phyloP scores from a whole-genome alignment of 2,888 invertebrate genomes.

The Chesias legatella region DNA sequence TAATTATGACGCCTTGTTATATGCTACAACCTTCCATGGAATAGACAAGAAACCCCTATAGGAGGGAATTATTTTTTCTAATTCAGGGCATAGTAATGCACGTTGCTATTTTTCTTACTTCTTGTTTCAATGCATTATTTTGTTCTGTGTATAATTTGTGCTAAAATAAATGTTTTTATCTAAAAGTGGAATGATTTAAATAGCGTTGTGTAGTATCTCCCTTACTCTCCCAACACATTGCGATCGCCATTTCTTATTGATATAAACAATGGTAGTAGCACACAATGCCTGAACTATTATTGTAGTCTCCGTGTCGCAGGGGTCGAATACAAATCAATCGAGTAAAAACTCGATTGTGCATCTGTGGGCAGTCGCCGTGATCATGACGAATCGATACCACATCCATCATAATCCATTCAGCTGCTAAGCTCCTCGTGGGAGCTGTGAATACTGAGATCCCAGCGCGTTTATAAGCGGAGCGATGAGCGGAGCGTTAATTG shows the following conservation, averaged over 20 bases:
- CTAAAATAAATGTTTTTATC: too few relatives aligned
- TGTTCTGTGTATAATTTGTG: too few relatives aligned
- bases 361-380: constrained; percentile 18
- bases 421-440: constrained; percentile 23
- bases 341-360: constrained; percentile 20
- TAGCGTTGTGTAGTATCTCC: background rate
- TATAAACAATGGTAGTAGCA: constrained; percentile 7
- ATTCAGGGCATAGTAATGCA: too few relatives aligned
- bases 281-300: constrained; percentile 13
- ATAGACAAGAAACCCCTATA: too few relatives aligned
- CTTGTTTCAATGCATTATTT: too few relatives aligned
- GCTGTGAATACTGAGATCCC: constrained; percentile 6
- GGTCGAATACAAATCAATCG: constrained; percentile 27
- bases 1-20: too few relatives aligned
- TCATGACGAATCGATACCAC: constrained; percentile 27
- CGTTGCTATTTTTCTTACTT: too few relatives aligned
- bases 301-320: constrained; percentile 12
- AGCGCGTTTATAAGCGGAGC: constrained; percentile 4
- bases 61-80: too few relatives aligned
- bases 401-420: constrained; percentile 29
- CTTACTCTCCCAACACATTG: constrained; percentile 3
- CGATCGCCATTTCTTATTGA: constrained; percentile 13
- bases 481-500: constrained; percentile 9
- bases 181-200: too few relatives aligned
- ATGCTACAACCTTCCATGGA: too few relatives aligned